These are phyloP conservation scores for Campaea margaritaria DNA, from an alignment of 2,888 invertebrate genomes.

Conservation along the genomic window DNA sequence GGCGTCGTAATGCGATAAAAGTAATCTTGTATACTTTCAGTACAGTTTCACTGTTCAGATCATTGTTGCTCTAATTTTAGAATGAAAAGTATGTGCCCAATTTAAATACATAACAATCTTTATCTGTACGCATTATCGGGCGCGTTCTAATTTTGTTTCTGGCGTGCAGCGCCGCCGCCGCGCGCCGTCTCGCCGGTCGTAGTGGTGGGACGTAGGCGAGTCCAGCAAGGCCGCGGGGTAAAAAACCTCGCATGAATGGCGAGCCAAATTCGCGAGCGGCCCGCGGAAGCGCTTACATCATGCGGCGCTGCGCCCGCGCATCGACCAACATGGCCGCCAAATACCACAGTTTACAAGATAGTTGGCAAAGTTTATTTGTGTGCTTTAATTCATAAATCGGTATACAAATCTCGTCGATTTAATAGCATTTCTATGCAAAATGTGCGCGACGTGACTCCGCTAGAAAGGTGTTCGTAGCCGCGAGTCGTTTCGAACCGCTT, in stretches of 20 bases:
- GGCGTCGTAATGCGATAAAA: conserved; percentile 33
- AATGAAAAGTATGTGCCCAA: conserved; percentile 1
- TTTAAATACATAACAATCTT: conserved; percentile 17
- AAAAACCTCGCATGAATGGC: conserved; percentile 80
- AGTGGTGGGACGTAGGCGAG: conserved; percentile 64
- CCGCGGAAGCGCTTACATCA: conserved; percentile 72
- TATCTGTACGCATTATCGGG: conserved; percentile 30
- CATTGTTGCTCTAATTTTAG: no score
- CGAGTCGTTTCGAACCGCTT: background rate
- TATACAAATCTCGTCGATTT: background rate
- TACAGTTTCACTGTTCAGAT: background rate
- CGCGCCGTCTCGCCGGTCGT: conserved; percentile 48
- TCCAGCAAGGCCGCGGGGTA: conserved; percentile 71
- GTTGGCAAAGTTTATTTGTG: background rate
- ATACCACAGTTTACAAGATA: conserved; percentile 15
- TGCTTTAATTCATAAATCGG: background rate
- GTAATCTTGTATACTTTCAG: conserved; percentile 38
- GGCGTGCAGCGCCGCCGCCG: conserved; percentile 57
- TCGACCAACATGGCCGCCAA: conserved; percentile 48
- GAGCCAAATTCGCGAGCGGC: conserved; percentile 64
- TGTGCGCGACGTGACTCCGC: background rate
- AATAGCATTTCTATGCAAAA: background rate
- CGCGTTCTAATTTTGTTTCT: conserved; percentile 68
- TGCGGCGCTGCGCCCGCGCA: conserved; percentile 55
- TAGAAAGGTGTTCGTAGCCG: background rate